A percentile compares a stretch with the other conserved stretches of the same genome.
Conservation (phyloP, 2,888 invertebrate genomes). For the Xiphydria camelus region DNA sequence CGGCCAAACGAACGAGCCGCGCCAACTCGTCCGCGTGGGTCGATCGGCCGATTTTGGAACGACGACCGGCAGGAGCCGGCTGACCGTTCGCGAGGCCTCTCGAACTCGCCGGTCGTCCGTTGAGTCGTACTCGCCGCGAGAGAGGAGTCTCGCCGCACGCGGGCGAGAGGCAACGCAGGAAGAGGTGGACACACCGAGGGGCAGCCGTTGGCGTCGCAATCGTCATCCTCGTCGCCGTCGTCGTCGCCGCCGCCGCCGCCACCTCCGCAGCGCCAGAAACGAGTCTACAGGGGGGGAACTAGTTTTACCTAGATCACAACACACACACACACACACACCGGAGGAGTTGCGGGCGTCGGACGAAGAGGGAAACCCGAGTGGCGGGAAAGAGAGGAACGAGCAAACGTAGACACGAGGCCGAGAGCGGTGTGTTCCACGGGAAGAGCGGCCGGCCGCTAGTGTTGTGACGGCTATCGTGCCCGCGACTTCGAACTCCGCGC, state of each 20-base stretch:
- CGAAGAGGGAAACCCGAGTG: constrained; percentile 32
- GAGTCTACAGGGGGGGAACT: constrained; percentile 28
- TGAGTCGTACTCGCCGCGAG: constrained; percentile 1
- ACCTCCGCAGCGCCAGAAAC: constrained; percentile 3
- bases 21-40: constrained; percentile 29
- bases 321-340: too few relatives aligned
- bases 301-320: constrained; percentile 42
- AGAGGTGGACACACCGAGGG: constrained; percentile 2
- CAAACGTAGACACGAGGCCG: constrained; percentile 15
- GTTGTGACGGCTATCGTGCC: constrained; percentile 52
- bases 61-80: constrained; percentile 7
- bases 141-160: neutral
- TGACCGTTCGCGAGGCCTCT: too few relatives aligned
- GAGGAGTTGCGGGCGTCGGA: constrained; percentile 30
- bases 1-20: neutral
- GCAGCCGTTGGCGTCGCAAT: too few relatives aligned
- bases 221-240: too few relatives aligned
- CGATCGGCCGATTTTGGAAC: constrained; percentile 28
- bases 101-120: constrained; percentile 6
- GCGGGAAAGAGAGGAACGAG: constrained; percentile 26
- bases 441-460: constrained; percentile 36
- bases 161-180: constrained; percentile 4
- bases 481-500: constrained; percentile 41
- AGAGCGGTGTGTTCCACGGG: constrained; percentile 4
- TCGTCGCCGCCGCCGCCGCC: too few relatives aligned